Evolutionary conservation across 53 echinoderm and acorn worm genomes (phyloP).

Genomic region (Echinarachnius parma): DNA sequence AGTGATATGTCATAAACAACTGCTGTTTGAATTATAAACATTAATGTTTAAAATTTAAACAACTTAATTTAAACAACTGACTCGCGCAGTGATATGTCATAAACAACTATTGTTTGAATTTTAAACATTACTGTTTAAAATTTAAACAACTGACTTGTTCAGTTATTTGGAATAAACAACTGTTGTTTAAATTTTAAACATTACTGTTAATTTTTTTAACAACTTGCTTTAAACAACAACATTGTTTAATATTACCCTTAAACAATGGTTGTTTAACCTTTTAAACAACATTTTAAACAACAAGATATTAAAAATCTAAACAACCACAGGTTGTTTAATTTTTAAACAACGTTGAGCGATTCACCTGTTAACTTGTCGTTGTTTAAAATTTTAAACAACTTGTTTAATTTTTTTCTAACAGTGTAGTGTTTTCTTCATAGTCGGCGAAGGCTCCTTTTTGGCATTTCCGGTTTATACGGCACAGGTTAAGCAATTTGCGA

Average conservation of each 20-base stretch:
- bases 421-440: too few species aligned
- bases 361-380: constrained; percentile 15
- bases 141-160: constrained; percentile 15
- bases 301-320: constrained; percentile 21
- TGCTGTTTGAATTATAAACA: constrained; percentile 13
- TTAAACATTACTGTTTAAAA: constrained; percentile 15
- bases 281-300: constrained; percentile 26
- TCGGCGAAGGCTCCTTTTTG: too few species aligned
- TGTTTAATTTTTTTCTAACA: constrained; percentile 21
- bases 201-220: too few species aligned
- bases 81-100: too few species aligned
- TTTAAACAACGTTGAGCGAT: neutral
- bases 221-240: neutral
- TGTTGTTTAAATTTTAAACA: constrained; percentile 15
- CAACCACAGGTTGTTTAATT: constrained; percentile 9
- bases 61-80: too few species aligned
- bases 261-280: constrained; percentile 15
- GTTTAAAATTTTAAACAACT: constrained; percentile 26
- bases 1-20: too few species aligned
- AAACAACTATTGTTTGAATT: constrained; percentile 6
- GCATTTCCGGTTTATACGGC: too few species aligned
- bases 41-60: too few species aligned
- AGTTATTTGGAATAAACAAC: too few species aligned
- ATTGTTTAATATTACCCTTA: constrained; percentile 24
- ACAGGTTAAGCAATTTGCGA: too few species aligned